Conservation (phyloP, 2,797 vertebrate species). For the Leptodactylus fallax region DNA sequence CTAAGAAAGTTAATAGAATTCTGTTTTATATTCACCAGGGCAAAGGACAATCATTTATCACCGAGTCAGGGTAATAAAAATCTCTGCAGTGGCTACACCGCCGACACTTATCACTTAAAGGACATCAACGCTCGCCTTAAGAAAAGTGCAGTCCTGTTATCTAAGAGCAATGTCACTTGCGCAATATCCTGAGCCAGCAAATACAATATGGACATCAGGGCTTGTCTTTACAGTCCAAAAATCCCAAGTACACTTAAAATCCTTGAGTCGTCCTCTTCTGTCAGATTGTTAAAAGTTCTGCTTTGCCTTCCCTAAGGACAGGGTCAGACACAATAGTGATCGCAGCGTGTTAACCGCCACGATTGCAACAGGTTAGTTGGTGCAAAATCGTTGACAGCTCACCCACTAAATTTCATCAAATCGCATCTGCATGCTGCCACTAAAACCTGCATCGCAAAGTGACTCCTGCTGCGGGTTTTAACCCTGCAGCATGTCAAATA, state of each 20-base stretch:
- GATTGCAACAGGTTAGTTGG: too few species aligned
- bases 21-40: constrained; percentile 28
- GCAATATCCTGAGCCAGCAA: neutral
- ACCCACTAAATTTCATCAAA: too few species aligned
- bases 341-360: too few species aligned
- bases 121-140: neutral
- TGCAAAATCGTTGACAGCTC: too few species aligned
- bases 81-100: neutral
- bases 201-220: neutral
- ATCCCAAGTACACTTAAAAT: too few species aligned
- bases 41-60: constrained; percentile 45
- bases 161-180: neutral
- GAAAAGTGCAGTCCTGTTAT: neutral
- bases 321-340: too few species aligned
- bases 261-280: neutral
- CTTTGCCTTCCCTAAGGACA: too few species aligned
- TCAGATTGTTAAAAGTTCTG: too few species aligned
- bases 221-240: neutral
- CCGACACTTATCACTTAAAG: neutral
- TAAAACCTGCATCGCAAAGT: too few species aligned
- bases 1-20: constrained; percentile 48
- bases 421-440: too few species aligned
- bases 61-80: constrained; percentile 26
- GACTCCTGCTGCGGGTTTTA: too few species aligned
- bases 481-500: too few species aligned